Conservation (phyloP, 2,113 vertebrate species). For the Osmerus mordax region DNA sequence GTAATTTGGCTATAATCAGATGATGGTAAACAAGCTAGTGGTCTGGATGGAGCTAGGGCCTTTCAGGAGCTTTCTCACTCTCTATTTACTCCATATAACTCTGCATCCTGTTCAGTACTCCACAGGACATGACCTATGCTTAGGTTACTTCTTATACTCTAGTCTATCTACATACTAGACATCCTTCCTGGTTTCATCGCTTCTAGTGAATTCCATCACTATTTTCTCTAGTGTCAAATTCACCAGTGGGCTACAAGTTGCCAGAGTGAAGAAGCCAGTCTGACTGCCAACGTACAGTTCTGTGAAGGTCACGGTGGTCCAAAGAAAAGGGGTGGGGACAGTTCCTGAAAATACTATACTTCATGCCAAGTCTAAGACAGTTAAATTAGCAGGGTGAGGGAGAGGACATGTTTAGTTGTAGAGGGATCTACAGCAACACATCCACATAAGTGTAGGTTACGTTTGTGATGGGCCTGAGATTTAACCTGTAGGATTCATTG, state of each 20-base stretch:
- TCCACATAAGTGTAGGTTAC: background rate
- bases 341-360: constrained; percentile 34
- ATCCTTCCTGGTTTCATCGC: background rate
- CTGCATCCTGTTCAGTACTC: too few relatives aligned
- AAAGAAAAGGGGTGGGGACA: constrained; percentile 60
- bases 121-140: too few relatives aligned
- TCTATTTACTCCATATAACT: too few relatives aligned
- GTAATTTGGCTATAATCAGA: constrained; percentile 6
- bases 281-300: constrained; percentile 10
- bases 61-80: too few relatives aligned
- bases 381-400: constrained; percentile 62
- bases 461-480: too few relatives aligned
- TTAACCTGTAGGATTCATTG: too few relatives aligned
- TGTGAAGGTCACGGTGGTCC: constrained; percentile 46
- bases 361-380: constrained; percentile 56
- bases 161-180: too few relatives aligned
- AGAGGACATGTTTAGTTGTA: constrained; percentile 38
- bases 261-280: too few relatives aligned
- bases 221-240: background rate
- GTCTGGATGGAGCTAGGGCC: too few relatives aligned
- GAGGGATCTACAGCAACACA: constrained; percentile 13
- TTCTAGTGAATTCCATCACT: background rate
- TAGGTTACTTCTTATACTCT: too few relatives aligned
- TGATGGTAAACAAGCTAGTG: background rate
- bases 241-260: too few relatives aligned